Evolutionary conservation across 2,113 vertebrate genomes (phyloP).

Genomic region (Opisthocomus hoazin): DNA sequence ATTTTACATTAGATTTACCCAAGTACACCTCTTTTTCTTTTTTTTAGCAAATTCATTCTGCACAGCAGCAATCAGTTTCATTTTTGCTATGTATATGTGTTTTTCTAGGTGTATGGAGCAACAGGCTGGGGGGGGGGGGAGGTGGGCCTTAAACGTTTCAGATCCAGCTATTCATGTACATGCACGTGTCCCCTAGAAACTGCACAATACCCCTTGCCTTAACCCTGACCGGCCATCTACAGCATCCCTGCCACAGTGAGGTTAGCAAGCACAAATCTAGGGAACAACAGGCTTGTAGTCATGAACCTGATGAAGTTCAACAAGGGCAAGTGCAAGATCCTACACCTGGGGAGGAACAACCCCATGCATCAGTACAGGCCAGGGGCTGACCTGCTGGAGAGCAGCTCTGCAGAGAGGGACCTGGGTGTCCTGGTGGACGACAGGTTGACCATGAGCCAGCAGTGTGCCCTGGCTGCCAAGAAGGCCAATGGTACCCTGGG

Average conservation of each 20-base stretch:
- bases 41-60: not conserved
- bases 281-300: not conserved
- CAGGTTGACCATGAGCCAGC: too few species aligned
- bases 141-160: not conserved
- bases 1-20: not conserved
- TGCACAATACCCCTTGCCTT: not conserved
- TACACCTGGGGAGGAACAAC: too few species aligned
- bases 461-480: too few species aligned
- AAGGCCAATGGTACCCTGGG: too few species aligned
- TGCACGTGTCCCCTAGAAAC: not conserved
- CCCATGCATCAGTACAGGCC: too few species aligned
- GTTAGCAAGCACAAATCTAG: not conserved
- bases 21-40: not conserved
- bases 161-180: not conserved
- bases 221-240: not conserved
- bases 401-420: too few species aligned
- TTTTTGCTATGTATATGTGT: not conserved
- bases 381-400: too few species aligned
- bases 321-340: too few species aligned
- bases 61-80: not conserved
- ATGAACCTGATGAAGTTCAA: too few species aligned
- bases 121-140: not conserved
- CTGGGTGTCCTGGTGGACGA: too few species aligned
- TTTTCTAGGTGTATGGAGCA: not conserved
- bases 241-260: not conserved